These are phyloP conservation scores for Hemibagrus wyckioides DNA, from an alignment of 2,113 vertebrate genomes.

Conservation along the genomic window DNA sequence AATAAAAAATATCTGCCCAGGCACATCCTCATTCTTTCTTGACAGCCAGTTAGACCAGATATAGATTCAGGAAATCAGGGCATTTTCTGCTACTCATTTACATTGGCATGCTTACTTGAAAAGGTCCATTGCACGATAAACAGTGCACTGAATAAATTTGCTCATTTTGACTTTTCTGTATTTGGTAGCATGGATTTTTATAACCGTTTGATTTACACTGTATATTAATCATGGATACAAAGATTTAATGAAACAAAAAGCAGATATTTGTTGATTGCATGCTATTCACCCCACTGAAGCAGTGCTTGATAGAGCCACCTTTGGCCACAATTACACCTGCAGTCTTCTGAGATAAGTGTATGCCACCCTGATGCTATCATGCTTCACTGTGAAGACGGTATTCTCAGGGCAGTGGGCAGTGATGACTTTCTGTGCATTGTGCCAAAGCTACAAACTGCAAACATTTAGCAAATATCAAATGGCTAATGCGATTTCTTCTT, in stretches of 20 bases:
- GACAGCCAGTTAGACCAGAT: conserved; percentile 9
- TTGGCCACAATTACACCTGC: background rate
- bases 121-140: background rate
- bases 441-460: background rate
- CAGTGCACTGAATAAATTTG: background rate
- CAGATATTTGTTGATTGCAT: background rate
- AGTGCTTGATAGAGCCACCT: background rate
- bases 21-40: conserved; percentile 41
- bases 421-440: background rate
- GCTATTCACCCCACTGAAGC: background rate
- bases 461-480: background rate
- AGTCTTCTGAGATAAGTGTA: background rate
- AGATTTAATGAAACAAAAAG: background rate
- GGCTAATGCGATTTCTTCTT: background rate
- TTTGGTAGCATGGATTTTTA: background rate
- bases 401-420: background rate
- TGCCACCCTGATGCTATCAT: background rate
- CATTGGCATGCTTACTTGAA: background rate
- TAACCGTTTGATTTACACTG: background rate
- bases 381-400: background rate
- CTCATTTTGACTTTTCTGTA: background rate
- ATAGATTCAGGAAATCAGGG: background rate
- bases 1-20: background rate
- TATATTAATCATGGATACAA: background rate
- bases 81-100: background rate